phyloP scores from a whole-genome alignment of 2,888 invertebrate genomes.

The Drosophila pegasa region DNA sequence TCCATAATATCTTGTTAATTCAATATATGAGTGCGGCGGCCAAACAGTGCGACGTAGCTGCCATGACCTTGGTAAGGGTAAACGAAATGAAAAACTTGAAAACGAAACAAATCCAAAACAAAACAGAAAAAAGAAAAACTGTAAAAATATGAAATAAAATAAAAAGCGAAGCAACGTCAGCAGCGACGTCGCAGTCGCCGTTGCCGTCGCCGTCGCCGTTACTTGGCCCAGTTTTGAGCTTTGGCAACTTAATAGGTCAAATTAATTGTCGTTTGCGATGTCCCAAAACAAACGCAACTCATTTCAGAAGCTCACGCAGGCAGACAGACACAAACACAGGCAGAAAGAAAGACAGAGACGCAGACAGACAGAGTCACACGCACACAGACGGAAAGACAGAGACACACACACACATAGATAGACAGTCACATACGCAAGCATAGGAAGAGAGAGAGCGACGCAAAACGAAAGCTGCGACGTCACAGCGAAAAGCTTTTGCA shows the following conservation, averaged over 20 bases:
- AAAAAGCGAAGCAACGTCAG: constrained; percentile 5
- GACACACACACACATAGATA: neutral
- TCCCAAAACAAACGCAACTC: constrained; percentile 25
- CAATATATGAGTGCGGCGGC: neutral
- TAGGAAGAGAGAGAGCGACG: neutral
- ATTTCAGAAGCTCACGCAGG: constrained; percentile 3
- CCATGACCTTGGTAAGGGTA: constrained; percentile 12
- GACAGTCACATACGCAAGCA: neutral
- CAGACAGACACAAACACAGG: neutral
- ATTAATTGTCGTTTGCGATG: constrained; percentile 46
- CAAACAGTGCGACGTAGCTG: constrained; percentile 8
- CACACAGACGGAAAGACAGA: neutral
- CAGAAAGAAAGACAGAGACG: neutral
- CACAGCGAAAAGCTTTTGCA: constrained; percentile 40
- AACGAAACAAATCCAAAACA: constrained; percentile 15
- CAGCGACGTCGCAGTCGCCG: constrained; percentile 21
- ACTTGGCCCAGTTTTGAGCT: constrained; percentile 61
- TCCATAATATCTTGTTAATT: constrained; percentile 10
- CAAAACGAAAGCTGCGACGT: constrained; percentile 16
- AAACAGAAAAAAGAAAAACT: constrained; percentile 3
- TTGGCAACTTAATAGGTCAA: constrained; percentile 59
- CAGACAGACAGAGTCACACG: neutral
- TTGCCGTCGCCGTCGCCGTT: constrained; percentile 12
- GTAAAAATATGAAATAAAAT: constrained; percentile 2
- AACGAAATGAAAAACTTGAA: constrained; percentile 24